phyloP scores from a whole-genome alignment of 2,888 invertebrate species.

The Julus scanicus region DNA sequence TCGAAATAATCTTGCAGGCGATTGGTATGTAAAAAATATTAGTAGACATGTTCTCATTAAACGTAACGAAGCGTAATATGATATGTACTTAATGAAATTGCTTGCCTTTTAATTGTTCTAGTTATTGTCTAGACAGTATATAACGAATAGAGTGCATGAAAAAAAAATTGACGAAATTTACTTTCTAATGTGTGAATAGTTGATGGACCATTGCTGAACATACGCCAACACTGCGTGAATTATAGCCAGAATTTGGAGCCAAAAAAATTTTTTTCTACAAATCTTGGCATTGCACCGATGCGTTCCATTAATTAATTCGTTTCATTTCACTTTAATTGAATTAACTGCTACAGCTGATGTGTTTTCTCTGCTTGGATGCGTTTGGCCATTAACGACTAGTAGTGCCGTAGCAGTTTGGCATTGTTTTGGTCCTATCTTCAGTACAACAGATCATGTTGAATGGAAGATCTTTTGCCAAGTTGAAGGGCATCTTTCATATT shows the following conservation, averaged over 20 bases:
- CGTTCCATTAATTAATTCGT: slow-evolving; percentile 39
- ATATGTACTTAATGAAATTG: no score
- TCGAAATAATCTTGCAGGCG: no score
- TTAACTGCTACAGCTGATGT: slow-evolving; percentile 16
- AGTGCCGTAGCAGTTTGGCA: slow-evolving; percentile 30
- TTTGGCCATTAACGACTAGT: background rate
- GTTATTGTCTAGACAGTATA: no score
- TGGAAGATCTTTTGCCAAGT: slow-evolving; percentile 19
- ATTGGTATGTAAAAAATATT: no score
- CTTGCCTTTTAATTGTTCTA: no score
- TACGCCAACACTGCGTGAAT: background rate
- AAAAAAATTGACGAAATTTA: no score
- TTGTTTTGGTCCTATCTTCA: slow-evolving; percentile 32
- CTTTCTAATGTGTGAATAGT: background rate
- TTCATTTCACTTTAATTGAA: slow-evolving; percentile 36
- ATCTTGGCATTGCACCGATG: slow-evolving; percentile 20
- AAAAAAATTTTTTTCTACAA: background rate
- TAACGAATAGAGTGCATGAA: no score
- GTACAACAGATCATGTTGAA: slow-evolving; percentile 8
- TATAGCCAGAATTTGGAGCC: background rate
- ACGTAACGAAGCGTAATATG: no score
- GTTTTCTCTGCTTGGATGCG: slow-evolving; percentile 36
- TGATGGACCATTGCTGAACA: background rate
- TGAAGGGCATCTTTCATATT: slow-evolving; percentile 23
- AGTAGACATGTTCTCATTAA: no score